Evolutionary conservation across 2,113 vertebrate species (phyloP).

Genomic region (Charina bottae): DNA sequence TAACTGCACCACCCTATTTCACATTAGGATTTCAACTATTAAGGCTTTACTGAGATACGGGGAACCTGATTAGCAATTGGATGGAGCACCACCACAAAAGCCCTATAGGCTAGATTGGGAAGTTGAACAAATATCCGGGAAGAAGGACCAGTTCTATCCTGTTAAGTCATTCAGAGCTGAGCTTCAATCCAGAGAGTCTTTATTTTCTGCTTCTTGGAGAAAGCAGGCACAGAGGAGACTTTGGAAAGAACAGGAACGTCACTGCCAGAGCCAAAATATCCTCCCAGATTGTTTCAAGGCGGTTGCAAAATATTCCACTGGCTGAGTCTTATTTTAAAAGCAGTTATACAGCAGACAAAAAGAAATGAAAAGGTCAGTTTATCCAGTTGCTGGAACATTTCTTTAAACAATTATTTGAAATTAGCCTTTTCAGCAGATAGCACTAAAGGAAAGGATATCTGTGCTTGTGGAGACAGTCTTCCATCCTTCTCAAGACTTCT

Average conservation of each 20-base stretch:
- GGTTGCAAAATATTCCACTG: neutral
- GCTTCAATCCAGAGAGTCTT: neutral
- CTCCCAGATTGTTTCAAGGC: neutral
- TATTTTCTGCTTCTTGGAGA: neutral
- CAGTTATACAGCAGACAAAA: neutral
- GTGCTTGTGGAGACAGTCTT: neutral
- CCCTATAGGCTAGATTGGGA: neutral
- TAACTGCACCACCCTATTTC: neutral
- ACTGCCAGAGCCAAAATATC: neutral
- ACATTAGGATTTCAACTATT: neutral
- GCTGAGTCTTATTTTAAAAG: neutral
- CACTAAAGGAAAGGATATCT: neutral
- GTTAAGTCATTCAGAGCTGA: neutral
- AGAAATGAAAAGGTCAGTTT: neutral
- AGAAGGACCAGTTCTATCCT: neutral
- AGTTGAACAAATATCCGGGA: neutral
- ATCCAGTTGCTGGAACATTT: neutral
- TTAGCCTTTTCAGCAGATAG: neutral
- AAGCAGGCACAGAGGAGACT: neutral
- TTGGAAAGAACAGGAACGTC: neutral
- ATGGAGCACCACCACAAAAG: neutral
- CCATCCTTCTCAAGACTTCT: neutral
- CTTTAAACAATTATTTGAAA: neutral
- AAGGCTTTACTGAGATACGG: neutral
- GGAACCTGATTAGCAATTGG: neutral